Base-by-base conservation (phyloP, 2,888 invertebrate species). In the Spodoptera picta region DNA sequence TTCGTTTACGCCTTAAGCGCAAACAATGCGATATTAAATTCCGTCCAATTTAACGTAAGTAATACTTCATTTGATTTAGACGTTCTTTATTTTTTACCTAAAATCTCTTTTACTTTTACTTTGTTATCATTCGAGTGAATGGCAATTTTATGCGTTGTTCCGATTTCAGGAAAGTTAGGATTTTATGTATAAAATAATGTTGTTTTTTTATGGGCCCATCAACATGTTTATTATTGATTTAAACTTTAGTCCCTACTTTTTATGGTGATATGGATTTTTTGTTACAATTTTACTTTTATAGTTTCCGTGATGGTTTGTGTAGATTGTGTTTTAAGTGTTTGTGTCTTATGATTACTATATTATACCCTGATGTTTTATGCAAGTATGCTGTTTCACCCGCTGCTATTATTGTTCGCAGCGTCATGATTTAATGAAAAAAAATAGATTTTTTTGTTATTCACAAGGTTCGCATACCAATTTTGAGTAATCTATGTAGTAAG, bases 121-220 rank as follows among this genome's bases (percentile, higher is more conserved):
- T 23, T 47, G 23, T 59, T 36, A 42, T 52, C 41, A 51, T 36
- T 55, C 31, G 44, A 14, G 51, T 19, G 45, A 45, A 54, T 46
- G 12, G 31, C 23, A 19, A 36, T 43, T 54, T 45, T 41, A 54
- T 36, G 46, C 5, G 12, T 3, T 52, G 42, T 36, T 42, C 23
- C 47, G 52, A 24, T 52, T 52, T 23, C 11, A n/a, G 23, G 51
- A 23, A 51, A 36, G 19, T 42, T 36, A 24, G 12, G 1, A 1
- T 24, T 51, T 54, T 54, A 54, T 54, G 36, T 46, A 19, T 23
- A 7, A 19, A 36, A 36, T 36, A 36, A 36, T 36, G 36, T 36
- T 36, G 36, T 36, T 36, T 54, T 54, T 54, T 54, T 45, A 54
- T 45, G 44, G n/a, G 31, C 12, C 52, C 52, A 52, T 52, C 43